These are phyloP conservation scores for Microcebus tavaratra DNA, from an alignment of 2,113 vertebrate genomes.

Conservation along the genomic window DNA sequence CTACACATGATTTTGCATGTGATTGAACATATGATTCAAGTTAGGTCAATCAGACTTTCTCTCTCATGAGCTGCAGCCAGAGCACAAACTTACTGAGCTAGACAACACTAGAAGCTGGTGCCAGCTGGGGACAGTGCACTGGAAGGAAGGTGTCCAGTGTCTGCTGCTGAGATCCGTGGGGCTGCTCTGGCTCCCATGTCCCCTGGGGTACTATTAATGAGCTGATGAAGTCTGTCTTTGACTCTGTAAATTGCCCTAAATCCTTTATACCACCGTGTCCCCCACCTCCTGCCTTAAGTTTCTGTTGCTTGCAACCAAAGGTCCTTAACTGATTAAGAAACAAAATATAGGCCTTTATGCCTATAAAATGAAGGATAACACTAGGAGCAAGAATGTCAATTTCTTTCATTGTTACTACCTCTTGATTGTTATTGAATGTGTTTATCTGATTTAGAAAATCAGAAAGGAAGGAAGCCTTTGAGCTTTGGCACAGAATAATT, in stretches of 20 bases:
- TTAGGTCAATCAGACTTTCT: background rate
- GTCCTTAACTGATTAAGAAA: background rate
- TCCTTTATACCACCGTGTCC: background rate
- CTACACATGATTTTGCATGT: background rate
- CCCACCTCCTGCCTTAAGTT: background rate
- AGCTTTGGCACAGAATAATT: background rate
- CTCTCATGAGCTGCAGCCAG: background rate
- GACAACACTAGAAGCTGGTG: too few relatives aligned
- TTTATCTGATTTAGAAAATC: background rate
- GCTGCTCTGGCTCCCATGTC: background rate
- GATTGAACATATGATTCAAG: background rate
- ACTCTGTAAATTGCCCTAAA: background rate
- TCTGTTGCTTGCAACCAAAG: background rate
- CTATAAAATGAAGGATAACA: background rate
- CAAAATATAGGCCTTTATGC: background rate
- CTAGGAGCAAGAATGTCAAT: background rate
- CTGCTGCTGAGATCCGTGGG: background rate
- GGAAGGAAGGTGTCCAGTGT: background rate
- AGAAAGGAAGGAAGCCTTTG: background rate
- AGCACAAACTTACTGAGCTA: background rate
- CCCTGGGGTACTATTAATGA: background rate
- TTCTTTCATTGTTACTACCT: background rate
- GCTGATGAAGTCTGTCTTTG: background rate
- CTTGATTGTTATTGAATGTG: background rate
- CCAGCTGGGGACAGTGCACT: rapidly evolving